phyloP scores from a whole-genome alignment of 2,888 invertebrate species.

The Drosophila antonietae region DNA sequence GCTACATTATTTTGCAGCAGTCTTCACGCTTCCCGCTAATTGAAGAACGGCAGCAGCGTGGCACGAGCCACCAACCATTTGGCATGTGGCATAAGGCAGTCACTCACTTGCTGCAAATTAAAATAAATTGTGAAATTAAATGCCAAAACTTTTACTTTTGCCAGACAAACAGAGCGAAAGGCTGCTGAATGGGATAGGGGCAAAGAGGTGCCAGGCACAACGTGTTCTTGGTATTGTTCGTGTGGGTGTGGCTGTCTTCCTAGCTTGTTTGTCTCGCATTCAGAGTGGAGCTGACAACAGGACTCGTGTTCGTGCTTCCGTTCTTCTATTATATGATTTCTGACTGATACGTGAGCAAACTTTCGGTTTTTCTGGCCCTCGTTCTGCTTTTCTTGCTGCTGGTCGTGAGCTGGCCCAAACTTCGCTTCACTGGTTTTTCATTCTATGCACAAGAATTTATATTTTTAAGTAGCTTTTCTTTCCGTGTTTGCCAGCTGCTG shows the following conservation, averaged over 20 bases:
- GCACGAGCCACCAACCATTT: background rate
- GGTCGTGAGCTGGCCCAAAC: slow-evolving; percentile 15
- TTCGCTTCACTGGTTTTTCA: slow-evolving; percentile 50
- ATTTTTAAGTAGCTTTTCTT: slow-evolving; percentile 76
- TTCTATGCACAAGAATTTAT: slow-evolving; percentile 68
- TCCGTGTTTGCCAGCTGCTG: slow-evolving; percentile 45
- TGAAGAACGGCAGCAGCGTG: slow-evolving; percentile 25
- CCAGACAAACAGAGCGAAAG: slow-evolving; percentile 24
- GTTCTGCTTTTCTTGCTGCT: slow-evolving; percentile 12
- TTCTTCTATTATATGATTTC: too few relatives aligned
- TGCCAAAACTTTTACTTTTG: slow-evolving; percentile 70
- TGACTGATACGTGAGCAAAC: slow-evolving; percentile 3
- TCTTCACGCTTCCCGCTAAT: slow-evolving; percentile 45
- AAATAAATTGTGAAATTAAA: slow-evolving; percentile 78
- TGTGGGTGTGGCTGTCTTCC: slow-evolving; percentile 10
- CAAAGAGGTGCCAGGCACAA: background rate
- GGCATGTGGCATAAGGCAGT: slow-evolving; percentile 3
- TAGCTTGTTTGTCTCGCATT: slow-evolving; percentile 6
- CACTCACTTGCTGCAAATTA: slow-evolving; percentile 63
- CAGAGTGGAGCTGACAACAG: slow-evolving; percentile 1
- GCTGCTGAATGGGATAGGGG: background rate
- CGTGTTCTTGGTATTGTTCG: slow-evolving; percentile 2
- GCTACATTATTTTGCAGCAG: slow-evolving; percentile 60
- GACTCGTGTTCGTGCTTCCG: background rate
- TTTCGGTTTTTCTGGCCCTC: slow-evolving; percentile 60